These are phyloP conservation scores for Drosophila pectinifera DNA, from an alignment of 1,140 invertebrate species.

Conservation along the genomic window DNA sequence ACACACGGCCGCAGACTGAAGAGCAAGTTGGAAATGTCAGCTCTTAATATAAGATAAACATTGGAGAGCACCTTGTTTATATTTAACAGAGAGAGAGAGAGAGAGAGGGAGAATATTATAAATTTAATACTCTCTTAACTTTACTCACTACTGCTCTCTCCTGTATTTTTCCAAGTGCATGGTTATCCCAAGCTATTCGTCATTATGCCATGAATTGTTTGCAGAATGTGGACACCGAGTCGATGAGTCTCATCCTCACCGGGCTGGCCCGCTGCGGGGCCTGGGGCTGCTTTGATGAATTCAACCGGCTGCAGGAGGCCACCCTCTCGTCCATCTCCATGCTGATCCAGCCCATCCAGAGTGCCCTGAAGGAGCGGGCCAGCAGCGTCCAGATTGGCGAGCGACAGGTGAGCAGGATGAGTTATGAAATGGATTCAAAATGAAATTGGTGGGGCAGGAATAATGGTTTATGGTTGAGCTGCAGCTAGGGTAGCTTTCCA, in stretches of 20 bases:
- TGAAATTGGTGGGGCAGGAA: neutral
- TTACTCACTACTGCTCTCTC: no score
- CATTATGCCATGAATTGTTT: constrained; percentile 61
- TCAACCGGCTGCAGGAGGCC: constrained; percentile 96
- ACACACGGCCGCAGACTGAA: no score
- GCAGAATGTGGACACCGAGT: constrained; percentile 96
- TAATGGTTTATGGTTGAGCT: constrained; percentile 14
- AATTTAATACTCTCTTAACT: no score
- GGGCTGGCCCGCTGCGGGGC: constrained; percentile 97
- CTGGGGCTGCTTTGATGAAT: constrained; percentile 99
- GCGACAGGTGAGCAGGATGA: constrained; percentile 88
- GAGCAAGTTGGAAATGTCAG: no score
- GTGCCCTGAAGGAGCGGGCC: constrained; percentile 90
- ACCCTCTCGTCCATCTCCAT: constrained; percentile 97
- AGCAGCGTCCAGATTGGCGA: constrained; percentile 89
- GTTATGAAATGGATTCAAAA: constrained; percentile 35
- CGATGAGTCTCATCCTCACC: constrained; percentile 96
- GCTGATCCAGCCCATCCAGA: constrained; percentile 95
- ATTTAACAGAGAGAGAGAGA: no score
- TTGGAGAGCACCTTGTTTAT: no score
- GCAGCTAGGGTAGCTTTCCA: neutral
- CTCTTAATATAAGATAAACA: neutral
- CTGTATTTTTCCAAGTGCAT: constrained; percentile 14
- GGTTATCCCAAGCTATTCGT: constrained; percentile 55
- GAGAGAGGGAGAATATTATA: no score